Base-by-base conservation (phyloP, 2,888 invertebrate genomes). In the Drosophila recens region DNA sequence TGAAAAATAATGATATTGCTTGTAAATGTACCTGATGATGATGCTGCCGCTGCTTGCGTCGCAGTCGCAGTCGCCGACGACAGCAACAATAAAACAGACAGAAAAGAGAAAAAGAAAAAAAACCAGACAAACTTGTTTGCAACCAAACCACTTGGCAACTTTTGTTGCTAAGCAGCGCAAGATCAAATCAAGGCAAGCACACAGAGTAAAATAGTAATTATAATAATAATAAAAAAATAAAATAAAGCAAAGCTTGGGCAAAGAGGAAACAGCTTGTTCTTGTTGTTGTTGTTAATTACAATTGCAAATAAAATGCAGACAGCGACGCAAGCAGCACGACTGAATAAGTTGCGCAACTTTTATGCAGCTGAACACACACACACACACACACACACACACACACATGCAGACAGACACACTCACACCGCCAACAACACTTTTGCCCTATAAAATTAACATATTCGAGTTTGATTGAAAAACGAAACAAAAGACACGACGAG, bases 51-150 rank as follows among this genome's bases (percentile, higher is more conserved):
- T 33, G 45, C 46, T n/a, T 23, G 17, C 64, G 54, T 30, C 34
- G 65, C 27, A 11, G 70, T 15, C 11, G 34, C 3, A 43, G 38
- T 53, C 64, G 34, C 3, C 53, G 38, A 53, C 64, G 30, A 5
- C 30, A 30, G 8, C 30, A 30, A 30, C 8, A 30, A 30, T 5
- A 30, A 30, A 30, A 30, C 30, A 30, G 30, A 8, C 30, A 30
- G 8, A 30, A 27, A 38, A 27, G 58, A 81, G 23, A 5, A 5
- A 34, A 48, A 38, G n/a, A n/a, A 54, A 20, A 33, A 43, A 68
- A 87, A 88, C 87, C 75, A 63, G 89, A 78, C 72, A 82, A 83
- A 83, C 83, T 63, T 46, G 83, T 83, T 88, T 83, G 53, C 46
- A 46, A 66, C 42, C 73, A 65, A 77, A 68, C 57, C 46, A 51